Base-by-base conservation (phyloP, 2,888 invertebrate species). In the Ornithoptera priamus region DNA sequence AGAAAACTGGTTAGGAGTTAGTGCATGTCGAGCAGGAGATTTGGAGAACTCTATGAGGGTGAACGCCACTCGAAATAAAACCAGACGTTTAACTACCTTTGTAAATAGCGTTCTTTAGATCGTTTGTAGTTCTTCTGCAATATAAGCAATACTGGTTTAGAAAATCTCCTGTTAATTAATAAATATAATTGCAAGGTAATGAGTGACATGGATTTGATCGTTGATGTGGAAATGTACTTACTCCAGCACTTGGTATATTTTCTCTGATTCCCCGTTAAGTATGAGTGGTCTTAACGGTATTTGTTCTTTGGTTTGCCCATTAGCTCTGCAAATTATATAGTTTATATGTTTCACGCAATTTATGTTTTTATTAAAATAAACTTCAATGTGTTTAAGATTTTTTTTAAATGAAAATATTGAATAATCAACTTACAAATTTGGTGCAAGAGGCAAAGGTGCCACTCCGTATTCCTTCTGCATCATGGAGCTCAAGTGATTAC, bases 221-320 rank as follows among this genome's bases (percentile, higher is more conserved):
- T 50, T 50, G 36, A 18, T 50, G 18, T 1, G 67, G 71, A 58
- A 46, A 62, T 20, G 71, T 83, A 95, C 96, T 95, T 92, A 96
- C 96, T 95, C 95, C 79, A 95, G 90, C 70, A 95, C 94, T 90
- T 95, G 95, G 80, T 95, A 95, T 78, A 94, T 94, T 81, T 93
- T 94, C 75, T 95, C 95, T 15, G 94, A 90, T 79, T 95, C 94
- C 46, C 94, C 94, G 77, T 94, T 94, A 75, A 96, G 95, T 78
- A 96, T 94, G 59, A 97, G 92, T 67, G 96, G 95, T 80, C 96
- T 93, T 78, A 97, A 89, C 64, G 97, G 97, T 84, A 97, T 97
- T 78, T 95, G 96, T 81, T 97, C 97, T 73, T 91, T 94, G 6
- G 90, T 88, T 77, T 92, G 92, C 72, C 93, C 92, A 63, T 92